Conservation (phyloP, 2,113 vertebrate genomes). For the Tetrax tetrax region DNA sequence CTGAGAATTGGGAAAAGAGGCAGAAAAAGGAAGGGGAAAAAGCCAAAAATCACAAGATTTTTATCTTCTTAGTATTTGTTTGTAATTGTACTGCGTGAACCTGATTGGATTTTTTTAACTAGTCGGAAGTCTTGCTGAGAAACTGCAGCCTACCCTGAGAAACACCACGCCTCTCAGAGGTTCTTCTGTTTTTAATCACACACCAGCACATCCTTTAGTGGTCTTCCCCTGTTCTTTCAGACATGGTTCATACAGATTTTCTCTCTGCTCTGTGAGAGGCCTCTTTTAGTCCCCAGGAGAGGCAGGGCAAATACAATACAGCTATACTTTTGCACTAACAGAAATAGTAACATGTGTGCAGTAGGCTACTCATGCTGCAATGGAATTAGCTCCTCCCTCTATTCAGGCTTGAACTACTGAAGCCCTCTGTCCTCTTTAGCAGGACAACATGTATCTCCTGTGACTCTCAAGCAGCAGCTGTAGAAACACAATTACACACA, state of each 20-base stretch:
- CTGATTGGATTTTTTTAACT: background rate
- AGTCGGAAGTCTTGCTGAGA: background rate
- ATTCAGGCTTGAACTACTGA: background rate
- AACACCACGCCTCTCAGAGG: background rate
- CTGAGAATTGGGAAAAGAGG: background rate
- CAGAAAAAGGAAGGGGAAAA: background rate
- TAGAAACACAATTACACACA: background rate
- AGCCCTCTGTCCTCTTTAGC: background rate
- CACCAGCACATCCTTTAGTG: background rate
- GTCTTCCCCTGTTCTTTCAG: background rate
- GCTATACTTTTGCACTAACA: background rate
- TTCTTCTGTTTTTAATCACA: background rate
- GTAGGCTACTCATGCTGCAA: background rate
- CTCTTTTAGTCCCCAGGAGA: background rate
- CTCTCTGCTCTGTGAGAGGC: background rate
- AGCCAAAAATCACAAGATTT: background rate
- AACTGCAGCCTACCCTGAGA: background rate
- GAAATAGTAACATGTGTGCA: background rate
- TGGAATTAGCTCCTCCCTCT: background rate
- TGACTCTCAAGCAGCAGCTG: conserved; percentile 1
- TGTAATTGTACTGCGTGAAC: background rate
- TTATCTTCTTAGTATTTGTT: background rate
- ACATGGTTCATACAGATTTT: background rate
- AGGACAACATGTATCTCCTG: background rate
- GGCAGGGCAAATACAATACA: background rate